Evolutionary conservation across 2,113 vertebrate genomes (phyloP).

Genomic region (Hydrochoerus hydrochaeris): DNA sequence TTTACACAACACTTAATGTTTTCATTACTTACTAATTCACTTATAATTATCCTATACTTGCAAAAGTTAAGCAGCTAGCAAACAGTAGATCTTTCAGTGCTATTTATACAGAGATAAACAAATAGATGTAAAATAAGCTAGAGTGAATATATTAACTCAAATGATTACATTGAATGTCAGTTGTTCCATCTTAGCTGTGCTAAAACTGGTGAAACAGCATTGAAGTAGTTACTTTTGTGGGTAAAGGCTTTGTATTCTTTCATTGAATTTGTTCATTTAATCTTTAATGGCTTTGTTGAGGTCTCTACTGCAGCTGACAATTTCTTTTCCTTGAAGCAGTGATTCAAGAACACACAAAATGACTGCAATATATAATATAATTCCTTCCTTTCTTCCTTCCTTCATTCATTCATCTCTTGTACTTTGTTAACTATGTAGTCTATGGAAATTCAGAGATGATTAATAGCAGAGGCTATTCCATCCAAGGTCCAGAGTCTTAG

Average conservation of each 20-base stretch:
- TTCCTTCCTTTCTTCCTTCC: background rate
- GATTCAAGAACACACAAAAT: background rate
- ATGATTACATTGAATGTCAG: conserved; percentile 61
- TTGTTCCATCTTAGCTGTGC: conserved; percentile 65
- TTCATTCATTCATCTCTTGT: background rate
- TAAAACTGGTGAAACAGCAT: conserved; percentile 1
- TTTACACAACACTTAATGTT: conserved; percentile 83
- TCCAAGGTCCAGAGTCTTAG: background rate
- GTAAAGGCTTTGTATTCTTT: background rate
- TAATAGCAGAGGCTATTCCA: background rate
- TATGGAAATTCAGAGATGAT: background rate
- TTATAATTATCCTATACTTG: conserved; percentile 79
- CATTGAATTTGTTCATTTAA: background rate
- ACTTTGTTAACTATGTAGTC: background rate
- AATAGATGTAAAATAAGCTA: conserved; percentile 66
- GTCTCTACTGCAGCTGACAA: background rate
- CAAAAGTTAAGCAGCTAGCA: conserved; percentile 79
- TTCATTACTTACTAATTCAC: conserved; percentile 85
- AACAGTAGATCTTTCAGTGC: conserved; percentile 75
- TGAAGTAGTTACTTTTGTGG: conserved; percentile 54
- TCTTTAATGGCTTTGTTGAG: background rate
- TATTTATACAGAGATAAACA: conserved; percentile 72
- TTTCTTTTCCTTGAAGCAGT: background rate
- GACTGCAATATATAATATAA: background rate
- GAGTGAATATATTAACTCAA: conserved; percentile 57